These are phyloP conservation scores for Eupithecia dodoneata DNA, from an alignment of 2,888 invertebrate genomes.

Conservation along the genomic window DNA sequence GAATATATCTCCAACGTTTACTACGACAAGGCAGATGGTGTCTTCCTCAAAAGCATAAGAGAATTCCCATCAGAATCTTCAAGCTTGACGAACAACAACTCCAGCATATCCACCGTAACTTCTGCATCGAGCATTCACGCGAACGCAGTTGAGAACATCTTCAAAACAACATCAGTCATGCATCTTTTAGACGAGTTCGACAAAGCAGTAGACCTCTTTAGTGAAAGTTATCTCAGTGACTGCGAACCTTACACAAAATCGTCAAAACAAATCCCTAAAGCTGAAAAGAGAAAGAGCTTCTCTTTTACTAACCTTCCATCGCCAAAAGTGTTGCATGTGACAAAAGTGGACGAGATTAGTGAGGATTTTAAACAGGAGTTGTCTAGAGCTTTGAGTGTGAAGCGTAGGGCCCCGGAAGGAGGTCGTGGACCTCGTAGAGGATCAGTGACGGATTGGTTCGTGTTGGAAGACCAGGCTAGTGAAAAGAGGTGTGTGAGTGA, in stretches of 20 bases:
- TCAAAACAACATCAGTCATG: constrained; percentile 70
- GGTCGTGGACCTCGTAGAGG: constrained; percentile 50
- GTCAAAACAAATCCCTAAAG: constrained; percentile 47
- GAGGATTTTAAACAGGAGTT: constrained; percentile 75
- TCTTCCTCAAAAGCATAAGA: constrained; percentile 71
- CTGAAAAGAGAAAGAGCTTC: constrained; percentile 69
- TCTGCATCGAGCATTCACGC: constrained; percentile 69
- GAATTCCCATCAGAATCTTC: constrained; percentile 67
- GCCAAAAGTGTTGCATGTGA: constrained; percentile 71
- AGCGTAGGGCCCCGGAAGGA: constrained; percentile 46
- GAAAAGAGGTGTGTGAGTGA: constrained; percentile 46
- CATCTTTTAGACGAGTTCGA: constrained; percentile 73
- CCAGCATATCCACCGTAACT: constrained; percentile 67
- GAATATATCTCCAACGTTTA: constrained; percentile 72
- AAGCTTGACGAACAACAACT: constrained; percentile 50
- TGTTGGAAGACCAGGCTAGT: constrained; percentile 66
- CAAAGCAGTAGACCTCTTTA: constrained; percentile 75
- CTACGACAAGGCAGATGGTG: constrained; percentile 68
- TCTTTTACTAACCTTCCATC: constrained; percentile 72
- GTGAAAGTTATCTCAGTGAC: constrained; percentile 77
- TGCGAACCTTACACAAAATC: constrained; percentile 75
- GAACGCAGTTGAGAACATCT: constrained; percentile 54
- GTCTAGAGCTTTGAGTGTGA: constrained; percentile 60
- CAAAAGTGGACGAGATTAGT: constrained; percentile 69
- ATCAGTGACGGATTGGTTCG: constrained; percentile 79